Evolutionary conservation across 2,888 invertebrate genomes (phyloP), one percentile per base, ranked within the genome.

Genomic region (Ochropacha duplaris): DNA sequence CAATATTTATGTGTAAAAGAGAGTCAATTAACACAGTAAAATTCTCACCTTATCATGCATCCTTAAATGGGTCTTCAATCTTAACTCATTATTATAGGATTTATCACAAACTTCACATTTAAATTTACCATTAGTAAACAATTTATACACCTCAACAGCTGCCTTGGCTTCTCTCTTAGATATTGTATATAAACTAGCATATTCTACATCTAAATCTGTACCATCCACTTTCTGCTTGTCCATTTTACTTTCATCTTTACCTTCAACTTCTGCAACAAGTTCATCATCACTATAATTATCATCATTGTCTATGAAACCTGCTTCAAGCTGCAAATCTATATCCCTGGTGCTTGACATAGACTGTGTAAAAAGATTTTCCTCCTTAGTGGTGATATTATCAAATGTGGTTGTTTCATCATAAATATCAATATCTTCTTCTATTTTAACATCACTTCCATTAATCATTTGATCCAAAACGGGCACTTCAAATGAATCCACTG

Each of bases 21-120:
- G n/a, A n/a, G n/a, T n/a, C n/a, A n/a, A 34, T 34, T n/a, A n/a
- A 19, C 39, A 44, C 24, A 59, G 34, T n/a, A n/a, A n/a, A n/a
- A n/a, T 22, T 57, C 66, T 76, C 71, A 89, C 92, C 82, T 79
- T 83, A 68, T 90, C 87, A 83, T 92, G 92, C 87, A 89, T 90
- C 22, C 89, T 75, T 65, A 75, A 74, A 71, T 92, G 92, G 22
- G 74, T 56, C 16, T 76, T 79, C 54, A 86, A 67, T 14, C 83
- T 73, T 24, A 77, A 76, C 24, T 86, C 83, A 72, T 71, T 84
- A 51, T 71, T 69, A 66, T 81, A 88, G 5, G 76, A 62, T 50
- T 84, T 87, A n/a, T 75, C 74, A 61, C 92, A 92, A 24, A 80
- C 61, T 12, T 72, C 57, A 70, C 92, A 92, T 14, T 69, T 68